A percentile compares a stretch with the other conserved stretches of the same genome.
Evolutionary conservation across 2,113 vertebrate genomes (phyloP).

Genomic region (Aegithalos caudatus): DNA sequence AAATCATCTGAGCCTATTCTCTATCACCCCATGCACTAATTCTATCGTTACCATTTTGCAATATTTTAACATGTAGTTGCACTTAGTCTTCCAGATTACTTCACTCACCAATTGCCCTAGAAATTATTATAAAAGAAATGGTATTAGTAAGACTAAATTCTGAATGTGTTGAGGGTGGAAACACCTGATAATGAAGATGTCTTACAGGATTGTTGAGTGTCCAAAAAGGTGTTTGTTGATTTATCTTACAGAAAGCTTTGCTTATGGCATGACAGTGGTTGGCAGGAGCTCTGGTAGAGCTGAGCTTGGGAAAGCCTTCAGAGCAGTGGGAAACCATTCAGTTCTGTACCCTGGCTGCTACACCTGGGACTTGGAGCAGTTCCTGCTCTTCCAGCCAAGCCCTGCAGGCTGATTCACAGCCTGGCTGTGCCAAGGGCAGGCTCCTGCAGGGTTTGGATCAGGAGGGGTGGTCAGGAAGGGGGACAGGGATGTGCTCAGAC

Average conservation of each 20-base stretch:
- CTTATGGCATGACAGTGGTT: not conserved
- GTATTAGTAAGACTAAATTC: not conserved
- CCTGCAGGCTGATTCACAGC: not conserved
- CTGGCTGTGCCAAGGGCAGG: not conserved
- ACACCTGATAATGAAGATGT: not conserved
- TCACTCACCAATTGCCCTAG: not conserved
- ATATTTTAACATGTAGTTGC: not conserved
- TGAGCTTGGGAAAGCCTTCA: not conserved
- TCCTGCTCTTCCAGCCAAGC: not conserved
- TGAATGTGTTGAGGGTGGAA: not conserved
- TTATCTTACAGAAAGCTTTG: not conserved
- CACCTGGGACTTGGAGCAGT: not conserved
- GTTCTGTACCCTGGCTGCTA: not conserved
- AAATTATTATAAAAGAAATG: not conserved
- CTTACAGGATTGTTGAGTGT: not conserved
- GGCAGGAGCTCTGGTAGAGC: not conserved
- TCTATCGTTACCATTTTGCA: not conserved
- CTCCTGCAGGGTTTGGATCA: not conserved
- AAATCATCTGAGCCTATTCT: not conserved
- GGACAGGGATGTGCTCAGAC: not conserved
- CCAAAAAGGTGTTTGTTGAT: not conserved
- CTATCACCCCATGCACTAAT: not conserved
- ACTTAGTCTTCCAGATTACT: not conserved
- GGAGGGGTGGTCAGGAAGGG: not conserved
- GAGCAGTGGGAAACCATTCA: not conserved